These are phyloP conservation scores for Trichacis sp. DNA, from an alignment of 2,888 invertebrate species.

Conservation along the genomic window DNA sequence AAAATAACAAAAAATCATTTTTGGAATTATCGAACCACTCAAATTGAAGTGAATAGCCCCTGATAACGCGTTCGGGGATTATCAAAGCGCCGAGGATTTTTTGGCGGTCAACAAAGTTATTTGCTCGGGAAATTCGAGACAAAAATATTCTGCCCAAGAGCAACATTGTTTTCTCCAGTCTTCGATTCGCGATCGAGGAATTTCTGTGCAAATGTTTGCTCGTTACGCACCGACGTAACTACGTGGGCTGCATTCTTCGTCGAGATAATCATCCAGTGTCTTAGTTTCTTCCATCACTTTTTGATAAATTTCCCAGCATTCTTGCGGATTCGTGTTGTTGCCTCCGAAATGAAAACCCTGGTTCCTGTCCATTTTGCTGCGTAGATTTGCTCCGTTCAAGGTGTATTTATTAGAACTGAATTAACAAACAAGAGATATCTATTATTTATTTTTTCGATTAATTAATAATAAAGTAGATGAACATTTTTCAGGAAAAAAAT, in stretches of 20 bases:
- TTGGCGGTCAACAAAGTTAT: conserved; percentile 1
- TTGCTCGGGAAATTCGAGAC: not conserved
- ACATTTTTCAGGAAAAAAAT: no score
- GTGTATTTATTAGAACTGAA: no score
- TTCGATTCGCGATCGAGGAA: no score
- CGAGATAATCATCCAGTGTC: conserved; percentile 72
- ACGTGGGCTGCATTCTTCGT: conserved; percentile 72
- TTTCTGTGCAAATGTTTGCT: conserved; percentile 6
- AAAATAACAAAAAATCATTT: no score
- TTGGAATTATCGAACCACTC: no score
- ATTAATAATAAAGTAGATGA: no score
- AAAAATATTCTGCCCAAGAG: no score
- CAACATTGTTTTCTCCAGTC: no score
- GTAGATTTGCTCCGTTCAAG: not conserved
- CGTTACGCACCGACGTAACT: conserved; percentile 59
- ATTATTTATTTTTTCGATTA: no score
- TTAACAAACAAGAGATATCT: no score
- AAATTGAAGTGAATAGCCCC: no score
- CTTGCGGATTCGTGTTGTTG: conserved; percentile 72
- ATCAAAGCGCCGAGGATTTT: not conserved
- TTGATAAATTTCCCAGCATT: conserved; percentile 78
- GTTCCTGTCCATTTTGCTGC: conserved; percentile 56
- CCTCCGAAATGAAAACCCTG: conserved; percentile 56
- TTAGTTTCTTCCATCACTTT: conserved; percentile 74
- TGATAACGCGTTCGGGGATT: no score